phyloP scores from a whole-genome alignment of 37 sponge, comb jelly and placozoan species.

The Geodia barretti region DNA sequence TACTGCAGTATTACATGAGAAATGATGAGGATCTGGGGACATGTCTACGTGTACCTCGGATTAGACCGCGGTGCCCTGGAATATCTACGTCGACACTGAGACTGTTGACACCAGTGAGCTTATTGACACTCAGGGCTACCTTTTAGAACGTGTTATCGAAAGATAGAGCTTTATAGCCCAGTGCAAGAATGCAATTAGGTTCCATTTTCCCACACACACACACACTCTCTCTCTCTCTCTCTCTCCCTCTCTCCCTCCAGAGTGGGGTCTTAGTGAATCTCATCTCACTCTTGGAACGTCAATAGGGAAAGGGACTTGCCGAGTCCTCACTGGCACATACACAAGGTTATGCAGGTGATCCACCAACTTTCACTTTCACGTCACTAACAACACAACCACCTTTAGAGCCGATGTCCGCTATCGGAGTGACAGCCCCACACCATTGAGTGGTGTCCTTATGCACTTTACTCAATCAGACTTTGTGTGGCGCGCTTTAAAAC shows the following conservation, averaged over 20 bases:
- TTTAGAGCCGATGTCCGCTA: background rate
- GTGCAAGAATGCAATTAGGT: background rate
- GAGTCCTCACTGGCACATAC: constrained; percentile 82
- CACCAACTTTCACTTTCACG: too few species aligned
- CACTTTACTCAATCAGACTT: too few species aligned
- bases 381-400: background rate
- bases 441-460: too few species aligned
- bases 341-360: constrained; percentile 53
- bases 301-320: constrained; percentile 92
- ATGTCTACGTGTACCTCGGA: constrained; percentile 21
- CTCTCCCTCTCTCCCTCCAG: constrained; percentile 19
- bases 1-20: constrained; percentile 3
- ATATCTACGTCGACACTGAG: constrained; percentile 41
- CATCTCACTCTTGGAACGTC: constrained; percentile 55
- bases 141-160: background rate
- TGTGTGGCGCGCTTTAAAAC: background rate
- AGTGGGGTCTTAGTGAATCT: constrained; percentile 68
- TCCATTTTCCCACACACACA: constrained; percentile 9
- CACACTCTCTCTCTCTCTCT: background rate
- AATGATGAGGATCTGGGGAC: constrained; percentile 4
- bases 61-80: constrained; percentile 42
- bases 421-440: background rate
- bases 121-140: background rate
- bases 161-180: background rate
- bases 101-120: constrained; percentile 32